Evolutionary conservation across 2,113 vertebrate genomes (phyloP).

Genomic region (Xenopus borealis): DNA sequence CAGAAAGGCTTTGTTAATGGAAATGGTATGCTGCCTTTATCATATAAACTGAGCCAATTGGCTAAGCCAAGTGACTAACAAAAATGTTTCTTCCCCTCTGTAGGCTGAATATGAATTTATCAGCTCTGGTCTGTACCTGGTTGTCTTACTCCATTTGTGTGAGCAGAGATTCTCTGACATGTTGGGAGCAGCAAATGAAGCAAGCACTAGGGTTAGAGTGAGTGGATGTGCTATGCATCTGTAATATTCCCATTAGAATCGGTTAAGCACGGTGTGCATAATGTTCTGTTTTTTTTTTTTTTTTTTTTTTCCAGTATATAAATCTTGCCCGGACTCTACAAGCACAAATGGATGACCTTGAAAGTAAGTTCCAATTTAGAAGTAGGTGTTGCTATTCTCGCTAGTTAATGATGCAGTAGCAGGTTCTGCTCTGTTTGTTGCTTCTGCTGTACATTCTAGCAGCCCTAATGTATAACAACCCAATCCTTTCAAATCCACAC

Average conservation of each 20-base stretch:
- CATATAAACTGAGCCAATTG: too few relatives aligned
- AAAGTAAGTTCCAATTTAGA: constrained; percentile 79
- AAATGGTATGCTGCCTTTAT: too few relatives aligned
- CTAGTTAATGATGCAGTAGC: too few relatives aligned
- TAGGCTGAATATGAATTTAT: constrained; percentile 96
- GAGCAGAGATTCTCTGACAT: constrained; percentile 97
- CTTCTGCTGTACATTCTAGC: too few relatives aligned
- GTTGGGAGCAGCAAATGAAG: constrained; percentile 84
- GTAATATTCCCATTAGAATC: too few relatives aligned
- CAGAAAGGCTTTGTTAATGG: too few relatives aligned
- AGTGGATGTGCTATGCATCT: constrained; percentile 52
- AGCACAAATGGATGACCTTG: constrained; percentile 97
- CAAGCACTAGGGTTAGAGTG: constrained; percentile 83
- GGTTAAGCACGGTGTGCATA: background rate
- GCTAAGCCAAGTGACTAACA: too few relatives aligned
- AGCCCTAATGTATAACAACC: too few relatives aligned
- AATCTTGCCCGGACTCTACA: constrained; percentile 98
- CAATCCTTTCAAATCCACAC: too few relatives aligned
- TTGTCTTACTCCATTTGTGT: constrained; percentile 91
- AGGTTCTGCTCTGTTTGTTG: too few relatives aligned
- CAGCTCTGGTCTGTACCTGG: constrained; percentile 95
- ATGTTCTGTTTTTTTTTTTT: constrained; percentile 62
- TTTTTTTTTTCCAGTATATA: constrained; percentile 89
- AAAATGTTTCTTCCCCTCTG: background rate
- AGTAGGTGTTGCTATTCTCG: too few relatives aligned